Evolutionary conservation across 2,888 invertebrate genomes (phyloP).

Genomic region (Stenchaetothrips biformis): DNA sequence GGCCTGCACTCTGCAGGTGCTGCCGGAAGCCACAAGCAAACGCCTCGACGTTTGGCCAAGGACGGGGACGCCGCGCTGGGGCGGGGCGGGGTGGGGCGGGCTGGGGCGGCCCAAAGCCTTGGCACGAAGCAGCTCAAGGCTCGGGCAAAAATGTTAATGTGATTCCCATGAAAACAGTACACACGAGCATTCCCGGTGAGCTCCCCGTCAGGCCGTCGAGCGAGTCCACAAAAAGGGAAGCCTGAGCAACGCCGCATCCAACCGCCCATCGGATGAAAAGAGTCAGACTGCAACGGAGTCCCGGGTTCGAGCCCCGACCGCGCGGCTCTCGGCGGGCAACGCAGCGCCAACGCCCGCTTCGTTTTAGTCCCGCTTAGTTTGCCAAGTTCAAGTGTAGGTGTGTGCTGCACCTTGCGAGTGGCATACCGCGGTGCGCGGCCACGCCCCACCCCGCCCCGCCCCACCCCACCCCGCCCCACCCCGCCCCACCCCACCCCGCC

Average conservation of each 20-base stretch:
- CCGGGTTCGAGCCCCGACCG: background rate
- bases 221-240: too few species aligned
- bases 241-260: background rate
- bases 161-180: background rate
- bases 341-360: background rate
- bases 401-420: background rate
- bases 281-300: background rate
- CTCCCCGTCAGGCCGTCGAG: too few species aligned
- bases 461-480: too few species aligned
- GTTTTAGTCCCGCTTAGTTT: background rate
- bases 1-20: too few species aligned
- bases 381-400: background rate
- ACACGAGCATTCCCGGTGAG: too few species aligned
- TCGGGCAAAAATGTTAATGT: slow-evolving; percentile 5
- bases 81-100: background rate
- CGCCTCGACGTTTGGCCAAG: too few species aligned
- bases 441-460: background rate
- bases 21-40: too few species aligned
- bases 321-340: background rate
- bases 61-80: background rate
- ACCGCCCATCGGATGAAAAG: too few species aligned
- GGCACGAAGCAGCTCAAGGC: too few species aligned
- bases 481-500: too few species aligned
- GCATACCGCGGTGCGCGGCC: background rate
- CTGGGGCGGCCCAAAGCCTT: background rate